phyloP scores from a whole-genome alignment of 2,113 vertebrate genomes.

The Solenodon paradoxus region DNA sequence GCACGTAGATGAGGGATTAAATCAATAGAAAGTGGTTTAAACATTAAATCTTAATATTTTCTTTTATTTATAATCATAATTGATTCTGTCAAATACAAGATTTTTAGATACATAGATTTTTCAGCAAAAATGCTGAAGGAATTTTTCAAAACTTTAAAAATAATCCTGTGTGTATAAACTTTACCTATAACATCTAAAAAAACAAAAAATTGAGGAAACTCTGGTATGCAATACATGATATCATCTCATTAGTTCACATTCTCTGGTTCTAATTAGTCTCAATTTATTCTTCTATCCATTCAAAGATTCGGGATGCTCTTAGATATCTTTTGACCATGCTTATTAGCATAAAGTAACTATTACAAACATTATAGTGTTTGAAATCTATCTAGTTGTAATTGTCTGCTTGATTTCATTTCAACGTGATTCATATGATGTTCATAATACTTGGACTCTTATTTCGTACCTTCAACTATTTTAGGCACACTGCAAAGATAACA shows the following conservation, averaged over 20 bases:
- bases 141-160: not conserved
- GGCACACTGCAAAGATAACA: not conserved
- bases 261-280: not conserved
- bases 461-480: not conserved
- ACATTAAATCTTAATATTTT: not conserved
- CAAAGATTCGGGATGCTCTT: not conserved
- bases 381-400: not conserved
- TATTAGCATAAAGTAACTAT: no score
- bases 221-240: not conserved
- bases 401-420: not conserved
- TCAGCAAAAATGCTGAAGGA: not conserved
- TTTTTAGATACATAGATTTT: not conserved
- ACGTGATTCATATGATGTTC: not conserved
- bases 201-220: not conserved
- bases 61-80: not conserved
- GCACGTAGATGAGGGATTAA: not conserved
- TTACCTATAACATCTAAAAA: no score
- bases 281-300: not conserved
- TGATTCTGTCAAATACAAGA: not conserved
- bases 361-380: not conserved
- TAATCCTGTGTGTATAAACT: not conserved
- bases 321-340: not conserved
- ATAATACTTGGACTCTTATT: not conserved
- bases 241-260: not conserved
- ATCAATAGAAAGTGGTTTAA: not conserved